phyloP scores from a whole-genome alignment of 2,113 vertebrate genomes.

The Rhinichthys klamathensis region DNA sequence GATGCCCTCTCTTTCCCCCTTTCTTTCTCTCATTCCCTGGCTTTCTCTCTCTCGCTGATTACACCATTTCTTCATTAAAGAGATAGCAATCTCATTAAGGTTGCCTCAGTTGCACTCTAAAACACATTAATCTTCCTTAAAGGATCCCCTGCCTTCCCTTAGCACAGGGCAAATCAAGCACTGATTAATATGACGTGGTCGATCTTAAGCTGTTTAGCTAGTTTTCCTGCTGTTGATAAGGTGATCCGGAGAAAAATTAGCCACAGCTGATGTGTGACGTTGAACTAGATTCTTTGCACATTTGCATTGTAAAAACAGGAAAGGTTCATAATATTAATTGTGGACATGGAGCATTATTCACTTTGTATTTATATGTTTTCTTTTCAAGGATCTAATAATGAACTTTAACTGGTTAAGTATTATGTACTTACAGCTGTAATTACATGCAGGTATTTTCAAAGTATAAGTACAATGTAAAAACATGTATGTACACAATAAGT shows the following conservation, averaged over 20 bases:
- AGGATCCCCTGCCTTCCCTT: slow-evolving; percentile 40
- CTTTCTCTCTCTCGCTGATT: slow-evolving; percentile 23
- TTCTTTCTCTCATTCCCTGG: neutral
- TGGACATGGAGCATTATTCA: neutral
- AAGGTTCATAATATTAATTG: neutral
- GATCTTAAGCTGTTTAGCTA: slow-evolving; percentile 56
- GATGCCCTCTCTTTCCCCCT: neutral
- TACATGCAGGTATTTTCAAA: too few species aligned
- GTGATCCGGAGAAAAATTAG: slow-evolving; percentile 42
- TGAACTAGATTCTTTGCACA: neutral
- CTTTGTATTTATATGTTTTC: neutral
- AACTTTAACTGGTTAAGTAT: neutral
- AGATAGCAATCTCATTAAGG: slow-evolving; percentile 50
- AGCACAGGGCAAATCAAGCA: slow-evolving; percentile 42
- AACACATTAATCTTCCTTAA: slow-evolving; percentile 50
- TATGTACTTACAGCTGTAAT: too few species aligned
- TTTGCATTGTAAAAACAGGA: slow-evolving; percentile 20
- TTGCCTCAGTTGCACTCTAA: slow-evolving; percentile 53
- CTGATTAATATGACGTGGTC: slow-evolving; percentile 55
- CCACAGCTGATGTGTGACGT: slow-evolving; percentile 15
- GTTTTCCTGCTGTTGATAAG: slow-evolving; percentile 45
- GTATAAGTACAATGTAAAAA: too few species aligned
- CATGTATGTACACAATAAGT: too few species aligned
- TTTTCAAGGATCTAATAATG: neutral
- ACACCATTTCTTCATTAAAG: slow-evolving; percentile 51